phyloP scores from a whole-genome alignment of 2,888 invertebrate genomes.

The Serrognathus titanus region DNA sequence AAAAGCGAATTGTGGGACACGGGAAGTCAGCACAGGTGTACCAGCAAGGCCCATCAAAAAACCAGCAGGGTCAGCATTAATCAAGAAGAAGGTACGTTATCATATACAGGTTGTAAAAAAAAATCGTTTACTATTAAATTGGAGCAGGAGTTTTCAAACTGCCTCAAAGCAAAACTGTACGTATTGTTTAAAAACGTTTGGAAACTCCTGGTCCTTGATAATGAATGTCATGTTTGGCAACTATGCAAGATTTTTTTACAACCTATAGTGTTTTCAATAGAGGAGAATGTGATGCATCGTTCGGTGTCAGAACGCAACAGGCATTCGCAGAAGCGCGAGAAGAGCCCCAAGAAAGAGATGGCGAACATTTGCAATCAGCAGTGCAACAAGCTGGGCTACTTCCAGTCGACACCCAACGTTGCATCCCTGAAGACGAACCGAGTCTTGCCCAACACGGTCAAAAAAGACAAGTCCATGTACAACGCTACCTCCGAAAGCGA shows the following conservation, averaged over 20 bases:
- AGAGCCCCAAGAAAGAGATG: conserved; percentile 35
- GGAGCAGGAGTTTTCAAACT: not conserved
- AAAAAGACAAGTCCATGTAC: conserved; percentile 51
- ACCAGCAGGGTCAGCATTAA: conserved; percentile 38
- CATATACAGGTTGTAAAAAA: too few species aligned
- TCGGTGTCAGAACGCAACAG: conserved; percentile 46
- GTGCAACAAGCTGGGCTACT: conserved; percentile 51
- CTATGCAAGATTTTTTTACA: not conserved
- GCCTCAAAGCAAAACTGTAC: not conserved
- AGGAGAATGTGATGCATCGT: conserved; percentile 42
- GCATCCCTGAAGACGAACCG: conserved; percentile 43
- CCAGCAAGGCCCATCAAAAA: conserved; percentile 41
- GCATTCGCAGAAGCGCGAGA: conserved; percentile 40
- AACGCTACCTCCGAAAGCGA: conserved; percentile 82
- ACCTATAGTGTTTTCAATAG: conserved; percentile 13
- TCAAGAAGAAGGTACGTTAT: conserved; percentile 40
- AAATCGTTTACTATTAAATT: too few species aligned
- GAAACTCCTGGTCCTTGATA: too few species aligned
- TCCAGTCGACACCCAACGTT: conserved; percentile 62
- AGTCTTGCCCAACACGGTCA: conserved; percentile 27
- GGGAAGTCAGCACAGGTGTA: conserved; percentile 44
- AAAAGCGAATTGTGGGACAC: conserved; percentile 51
- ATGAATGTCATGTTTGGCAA: not conserved
- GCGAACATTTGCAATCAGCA: conserved; percentile 42
- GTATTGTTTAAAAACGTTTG: not conserved